These are phyloP conservation scores for Eupithecia dodoneata DNA, from an alignment of 2,888 invertebrate genomes.

Conservation along the genomic window DNA sequence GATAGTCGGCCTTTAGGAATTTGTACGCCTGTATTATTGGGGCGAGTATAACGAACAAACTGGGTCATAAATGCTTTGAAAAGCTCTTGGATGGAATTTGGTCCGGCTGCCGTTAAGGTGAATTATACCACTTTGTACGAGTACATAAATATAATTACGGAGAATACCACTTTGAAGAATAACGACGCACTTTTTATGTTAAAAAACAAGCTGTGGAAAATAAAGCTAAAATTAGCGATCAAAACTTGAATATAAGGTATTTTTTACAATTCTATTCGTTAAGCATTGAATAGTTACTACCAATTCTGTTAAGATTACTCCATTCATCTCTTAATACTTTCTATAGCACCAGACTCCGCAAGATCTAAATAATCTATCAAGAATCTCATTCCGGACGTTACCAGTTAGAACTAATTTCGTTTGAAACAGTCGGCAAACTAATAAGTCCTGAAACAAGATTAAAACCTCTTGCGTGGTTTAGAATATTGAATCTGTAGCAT, in stretches of 20 bases:
- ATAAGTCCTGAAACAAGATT: not conserved
- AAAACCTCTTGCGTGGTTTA: not conserved
- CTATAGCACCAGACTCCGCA: not conserved
- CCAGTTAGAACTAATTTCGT: not conserved
- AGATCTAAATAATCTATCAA: not conserved
- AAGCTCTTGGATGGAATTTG: slow-evolving; percentile 34
- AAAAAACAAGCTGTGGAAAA: not conserved
- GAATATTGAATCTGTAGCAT: not conserved
- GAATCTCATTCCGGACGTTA: not conserved
- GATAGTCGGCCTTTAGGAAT: slow-evolving; percentile 66
- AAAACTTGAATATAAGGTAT: not conserved
- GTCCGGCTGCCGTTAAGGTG: not conserved
- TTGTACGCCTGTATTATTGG: slow-evolving; percentile 71
- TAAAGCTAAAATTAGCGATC: not conserved
- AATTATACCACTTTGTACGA: not conserved
- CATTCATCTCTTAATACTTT: not conserved
- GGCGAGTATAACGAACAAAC: slow-evolving; percentile 62
- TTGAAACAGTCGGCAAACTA: not conserved
- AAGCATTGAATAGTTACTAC: not conserved
- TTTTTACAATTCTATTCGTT: not conserved
- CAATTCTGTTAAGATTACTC: not conserved
- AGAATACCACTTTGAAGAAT: not conserved
- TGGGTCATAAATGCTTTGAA: slow-evolving; percentile 57
- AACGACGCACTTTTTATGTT: not conserved
- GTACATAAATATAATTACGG: not conserved